Base-by-base conservation (phyloP, 2,888 invertebrate genomes). In the Apodemia duryi region DNA sequence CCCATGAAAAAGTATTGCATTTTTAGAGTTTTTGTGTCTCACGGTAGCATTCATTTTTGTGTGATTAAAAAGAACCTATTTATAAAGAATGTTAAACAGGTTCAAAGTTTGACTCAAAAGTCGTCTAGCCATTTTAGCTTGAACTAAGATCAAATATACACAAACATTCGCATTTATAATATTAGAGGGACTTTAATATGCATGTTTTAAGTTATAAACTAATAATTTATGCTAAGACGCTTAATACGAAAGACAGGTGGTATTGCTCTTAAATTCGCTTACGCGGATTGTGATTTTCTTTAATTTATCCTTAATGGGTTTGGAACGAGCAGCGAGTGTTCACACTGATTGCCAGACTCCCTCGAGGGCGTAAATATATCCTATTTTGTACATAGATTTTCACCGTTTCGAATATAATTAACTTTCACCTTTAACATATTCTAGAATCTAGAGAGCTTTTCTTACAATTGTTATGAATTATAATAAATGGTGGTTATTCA, bases 291-390 rank as follows among this genome's bases (percentile, higher is more conserved):
- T 80, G 85, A 86, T 82, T 78, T 77, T 73, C 78, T 83, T 88
- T 88, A 86, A 90, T 90, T 87, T 86, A 86, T 80, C 84, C 82
- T 78, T 88, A 89, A 90, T 88, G 87, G 84, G 75, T 84, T 87
- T 81, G 77, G 78, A 85, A 86, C 83, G 85, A 84, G 83, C 81
- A 79, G 81, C 77, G 78, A 79, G 80, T 77, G 81, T 77, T 78
- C 76, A 77, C 80, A 77, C 81, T 84, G 88, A 88, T 88, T 88
- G 85, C 86, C 80, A 88, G 86, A 88, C 87, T 83, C 88, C 83
- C 86, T 9, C 51, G 84, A 75, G 86, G 70, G 74, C 71, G 71
- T 72, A 72, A 68, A 70, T 73, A 64, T 64, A 57, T 29, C 57
- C 29, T 57, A 49, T 49, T 65, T 65, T 35, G 61, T 64, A 43